Percentiles rank a stretch among this genome's conserved stretches.
phyloP scores from a whole-genome alignment of 2,888 invertebrate species.

The Metalampra italica region DNA sequence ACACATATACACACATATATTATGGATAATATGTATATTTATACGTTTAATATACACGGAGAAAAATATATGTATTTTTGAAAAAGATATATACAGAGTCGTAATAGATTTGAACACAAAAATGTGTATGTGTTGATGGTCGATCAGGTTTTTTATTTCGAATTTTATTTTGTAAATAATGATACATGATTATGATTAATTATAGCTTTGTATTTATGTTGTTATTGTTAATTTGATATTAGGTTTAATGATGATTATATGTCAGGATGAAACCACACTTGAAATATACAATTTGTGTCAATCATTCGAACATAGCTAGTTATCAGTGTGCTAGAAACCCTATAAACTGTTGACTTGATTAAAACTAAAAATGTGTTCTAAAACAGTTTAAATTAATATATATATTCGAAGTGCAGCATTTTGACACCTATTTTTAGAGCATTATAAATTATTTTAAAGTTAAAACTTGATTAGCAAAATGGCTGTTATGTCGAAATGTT shows the following conservation, averaged over 20 bases:
- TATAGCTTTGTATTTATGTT: slow-evolving; percentile 40
- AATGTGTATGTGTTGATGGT: slow-evolving; percentile 21
- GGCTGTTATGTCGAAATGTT: no score
- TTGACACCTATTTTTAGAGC: no score
- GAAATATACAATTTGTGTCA: no score
- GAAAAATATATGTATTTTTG: slow-evolving; percentile 21
- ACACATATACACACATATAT: slow-evolving; percentile 8
- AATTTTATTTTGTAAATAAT: slow-evolving; percentile 52
- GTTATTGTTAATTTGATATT: slow-evolving; percentile 23
- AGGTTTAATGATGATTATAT: background rate
- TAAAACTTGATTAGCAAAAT: no score
- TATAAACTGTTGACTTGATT: no score
- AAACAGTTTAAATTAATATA: background rate
- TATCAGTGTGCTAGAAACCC: no score
- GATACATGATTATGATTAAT: slow-evolving; percentile 21
- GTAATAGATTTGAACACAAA: slow-evolving; percentile 6
- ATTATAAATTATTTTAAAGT: no score
- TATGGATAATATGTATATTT: no score
- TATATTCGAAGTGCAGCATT: background rate
- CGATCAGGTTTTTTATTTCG: slow-evolving; percentile 23
- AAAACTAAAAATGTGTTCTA: no score
- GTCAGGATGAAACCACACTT: background rate
- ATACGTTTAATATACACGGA: background rate
- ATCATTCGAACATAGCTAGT: no score
- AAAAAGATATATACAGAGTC: slow-evolving; percentile 9